These are phyloP conservation scores for Caenorhabditis briggsae DNA, from an alignment of 1,140 invertebrate species.

Conservation along the genomic window DNA sequence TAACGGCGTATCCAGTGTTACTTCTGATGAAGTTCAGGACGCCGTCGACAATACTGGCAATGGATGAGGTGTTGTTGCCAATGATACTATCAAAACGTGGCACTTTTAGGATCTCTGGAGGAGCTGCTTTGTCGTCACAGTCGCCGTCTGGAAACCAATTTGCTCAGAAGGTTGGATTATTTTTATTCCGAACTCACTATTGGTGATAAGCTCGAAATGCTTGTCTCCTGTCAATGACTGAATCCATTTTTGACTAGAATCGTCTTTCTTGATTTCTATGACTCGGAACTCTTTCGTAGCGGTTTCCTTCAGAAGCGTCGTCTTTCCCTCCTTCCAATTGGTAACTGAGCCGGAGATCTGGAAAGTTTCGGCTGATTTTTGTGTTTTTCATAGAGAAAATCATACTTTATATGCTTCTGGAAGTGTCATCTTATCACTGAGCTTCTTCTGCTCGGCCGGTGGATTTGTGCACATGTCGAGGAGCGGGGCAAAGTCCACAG, in stretches of 20 bases:
- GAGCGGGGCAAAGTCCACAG: not conserved
- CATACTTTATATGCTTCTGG: slow-evolving; percentile 10
- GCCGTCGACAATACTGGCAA: not conserved
- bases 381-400: not conserved
- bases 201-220: not conserved
- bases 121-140: not conserved
- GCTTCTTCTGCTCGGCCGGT: not conserved
- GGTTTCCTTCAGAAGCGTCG: slow-evolving; percentile 10
- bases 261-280: not conserved
- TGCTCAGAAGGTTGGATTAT: no score
- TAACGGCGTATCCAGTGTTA: not conserved
- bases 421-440: slow-evolving; percentile 23
- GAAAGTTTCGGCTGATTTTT: not conserved
- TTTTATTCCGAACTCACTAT: not conserved
- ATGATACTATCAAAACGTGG: not conserved
- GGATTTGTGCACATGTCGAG: slow-evolving; percentile 7
- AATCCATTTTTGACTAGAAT: not conserved
- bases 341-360: slow-evolving; percentile 45
- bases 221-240: not conserved
- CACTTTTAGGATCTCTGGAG: not conserved
- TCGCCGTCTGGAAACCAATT: not conserved
- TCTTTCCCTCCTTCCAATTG: not conserved
- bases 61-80: slow-evolving; percentile 3
- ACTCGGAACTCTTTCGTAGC: slow-evolving; percentile 2
- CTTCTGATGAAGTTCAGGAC: not conserved